Base-by-base conservation (phyloP, 2,113 vertebrate genomes). In the Spea multiplicata region DNA sequence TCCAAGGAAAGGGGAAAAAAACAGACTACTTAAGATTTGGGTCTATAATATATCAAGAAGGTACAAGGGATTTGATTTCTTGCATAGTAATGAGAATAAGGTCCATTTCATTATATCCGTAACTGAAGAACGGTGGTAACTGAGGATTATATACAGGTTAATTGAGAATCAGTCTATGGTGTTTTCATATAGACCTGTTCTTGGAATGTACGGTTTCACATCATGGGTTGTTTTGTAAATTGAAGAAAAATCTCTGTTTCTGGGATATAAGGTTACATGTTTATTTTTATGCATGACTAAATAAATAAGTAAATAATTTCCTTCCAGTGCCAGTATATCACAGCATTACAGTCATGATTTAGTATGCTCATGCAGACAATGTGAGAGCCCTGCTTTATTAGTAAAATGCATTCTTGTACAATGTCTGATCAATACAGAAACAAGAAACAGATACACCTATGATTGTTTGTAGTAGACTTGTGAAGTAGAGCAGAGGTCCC, bases 81-180 rank as follows among this genome's bases (percentile, higher is more conserved):
- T 30, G 14, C 17, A 48, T 61, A 59, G 50, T 69, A 76, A 76
- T 76, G 66, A 44, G 65, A 69, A 45, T 55, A 48, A 44, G 7
- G 14, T 44, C 50, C n/a, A 61, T 77, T 69, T 62, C 50, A 70
- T 77, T 62, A 44, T 70, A 70, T 59, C 67, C 48, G 62, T 76
- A 59, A 69, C 66, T 69, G 14, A 48, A 70, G 57, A 30, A 66
- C 46, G 44, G 46, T 70, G 55, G 75, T 66, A 70, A 30, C 70
- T 70, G 53, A 62, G 66, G 67, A 48, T 70, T 71, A 61, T 77
- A n/a, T 61, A 66, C 10, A 6, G 45, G n/a, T 49, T 59, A 68
- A 70, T 57, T 61, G 66, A 70, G 14, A 46, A 68, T 61, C 16
- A 59, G 52, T 57, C 17, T 53, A 72, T 53, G 16, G 6, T 14